Evolutionary conservation across 2,113 vertebrate genomes (phyloP).

Genomic region (Indri indri): DNA sequence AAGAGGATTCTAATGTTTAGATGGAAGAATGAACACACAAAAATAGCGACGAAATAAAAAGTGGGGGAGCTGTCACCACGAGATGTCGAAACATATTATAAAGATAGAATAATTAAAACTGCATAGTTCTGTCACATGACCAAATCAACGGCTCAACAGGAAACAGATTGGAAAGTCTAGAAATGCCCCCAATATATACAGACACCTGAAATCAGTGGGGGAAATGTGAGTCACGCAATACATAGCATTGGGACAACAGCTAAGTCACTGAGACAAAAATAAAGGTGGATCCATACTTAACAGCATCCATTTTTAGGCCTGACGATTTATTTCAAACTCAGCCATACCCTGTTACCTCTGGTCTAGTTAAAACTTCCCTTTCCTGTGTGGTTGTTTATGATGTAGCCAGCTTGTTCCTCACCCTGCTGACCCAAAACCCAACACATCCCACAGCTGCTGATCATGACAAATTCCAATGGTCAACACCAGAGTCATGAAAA

Average conservation of each 20-base stretch:
- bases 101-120: constrained; percentile 30
- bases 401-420: neutral
- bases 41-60: neutral
- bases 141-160: neutral
- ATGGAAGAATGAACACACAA: constrained; percentile 4
- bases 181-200: neutral
- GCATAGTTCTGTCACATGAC: neutral
- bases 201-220: neutral
- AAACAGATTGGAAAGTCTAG: neutral
- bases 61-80: neutral
- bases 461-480: neutral
- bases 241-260: neutral
- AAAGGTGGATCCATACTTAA: neutral
- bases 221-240: neutral
- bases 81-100: constrained; percentile 8
- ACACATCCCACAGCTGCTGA: neutral
- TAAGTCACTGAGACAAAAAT: constrained; percentile 2
- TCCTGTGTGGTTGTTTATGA: neutral
- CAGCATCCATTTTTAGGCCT: neutral
- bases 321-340: neutral
- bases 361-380: neutral
- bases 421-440: neutral
- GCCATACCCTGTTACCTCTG: neutral
- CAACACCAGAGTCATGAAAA: neutral
- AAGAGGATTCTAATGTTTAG: constrained; percentile 16